Evolutionary conservation across 2,113 vertebrate species (phyloP).

Genomic region (Lynx canadensis): DNA sequence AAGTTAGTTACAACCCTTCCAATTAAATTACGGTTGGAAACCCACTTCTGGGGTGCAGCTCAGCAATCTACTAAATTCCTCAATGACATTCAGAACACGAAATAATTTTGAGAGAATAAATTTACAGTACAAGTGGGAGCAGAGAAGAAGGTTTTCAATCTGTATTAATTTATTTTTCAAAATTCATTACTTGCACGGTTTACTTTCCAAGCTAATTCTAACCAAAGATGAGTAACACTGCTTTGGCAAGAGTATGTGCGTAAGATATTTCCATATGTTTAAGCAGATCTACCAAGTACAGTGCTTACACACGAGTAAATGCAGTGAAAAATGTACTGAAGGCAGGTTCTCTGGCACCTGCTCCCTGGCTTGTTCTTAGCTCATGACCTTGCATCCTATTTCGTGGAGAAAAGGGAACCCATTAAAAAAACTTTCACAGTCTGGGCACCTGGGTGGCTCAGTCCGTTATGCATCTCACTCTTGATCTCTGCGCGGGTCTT

Average conservation of each 20-base stretch:
- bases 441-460: no score
- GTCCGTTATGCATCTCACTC: no score
- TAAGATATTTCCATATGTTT: constrained; percentile 57
- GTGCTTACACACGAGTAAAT: neutral
- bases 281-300: neutral
- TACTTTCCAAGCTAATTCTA: constrained; percentile 60
- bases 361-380: neutral
- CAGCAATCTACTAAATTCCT: constrained; percentile 76
- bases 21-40: constrained; percentile 84
- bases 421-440: neutral
- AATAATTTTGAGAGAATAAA: constrained; percentile 63
- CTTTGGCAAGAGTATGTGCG: constrained; percentile 3
- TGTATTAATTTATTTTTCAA: constrained; percentile 67
- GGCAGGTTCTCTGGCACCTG: neutral
- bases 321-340: neutral
- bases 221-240: constrained; percentile 52
- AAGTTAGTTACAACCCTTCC: constrained; percentile 82
- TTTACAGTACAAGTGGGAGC: constrained; percentile 55
- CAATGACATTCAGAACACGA: constrained; percentile 76
- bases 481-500: no score
- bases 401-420: neutral
- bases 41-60: constrained; percentile 76
- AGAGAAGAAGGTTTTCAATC: constrained; percentile 67
- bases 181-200: constrained; percentile 59
- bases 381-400: neutral